These are phyloP conservation scores for Harpagifer antarcticus DNA, from an alignment of 2,797 vertebrate species.

Conservation along the genomic window DNA sequence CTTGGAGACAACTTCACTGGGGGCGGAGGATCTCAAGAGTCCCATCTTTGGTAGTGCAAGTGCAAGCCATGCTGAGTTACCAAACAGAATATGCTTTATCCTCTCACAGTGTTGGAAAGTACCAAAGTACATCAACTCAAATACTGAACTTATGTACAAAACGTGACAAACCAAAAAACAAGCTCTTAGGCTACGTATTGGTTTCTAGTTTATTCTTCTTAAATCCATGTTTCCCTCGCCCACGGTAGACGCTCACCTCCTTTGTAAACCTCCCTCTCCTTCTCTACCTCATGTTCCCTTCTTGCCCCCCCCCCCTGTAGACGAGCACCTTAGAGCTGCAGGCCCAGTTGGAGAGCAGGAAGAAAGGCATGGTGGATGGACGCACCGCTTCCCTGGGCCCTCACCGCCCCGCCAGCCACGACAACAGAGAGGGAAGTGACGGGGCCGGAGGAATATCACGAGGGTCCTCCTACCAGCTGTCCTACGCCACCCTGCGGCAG, in stretches of 20 bases:
- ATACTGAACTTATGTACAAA: too few species aligned
- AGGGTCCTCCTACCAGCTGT: conserved; percentile 80
- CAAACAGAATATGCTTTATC: too few species aligned
- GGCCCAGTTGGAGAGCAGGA: conserved; percentile 79
- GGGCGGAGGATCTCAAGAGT: too few species aligned
- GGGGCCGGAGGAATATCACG: conserved; percentile 62
- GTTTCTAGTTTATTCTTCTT: too few species aligned
- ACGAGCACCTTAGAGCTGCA: conserved; percentile 81
- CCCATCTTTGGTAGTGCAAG: too few species aligned
- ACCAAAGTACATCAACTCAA: too few species aligned
- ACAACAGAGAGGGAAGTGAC: conserved; percentile 70
- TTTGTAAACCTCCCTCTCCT: conserved; percentile 14
- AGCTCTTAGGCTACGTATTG: too few species aligned
- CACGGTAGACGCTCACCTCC: neutral
- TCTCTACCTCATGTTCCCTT: conserved; percentile 38
- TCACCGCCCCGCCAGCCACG: conserved; percentile 63
- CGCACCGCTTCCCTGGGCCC: conserved; percentile 79
- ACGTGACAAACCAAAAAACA: too few species aligned
- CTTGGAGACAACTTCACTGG: too few species aligned
- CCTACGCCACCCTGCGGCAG: conserved; percentile 87
- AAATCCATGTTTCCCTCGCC: too few species aligned
- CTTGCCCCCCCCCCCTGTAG: conserved; percentile 72
- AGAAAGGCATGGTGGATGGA: conserved; percentile 81
- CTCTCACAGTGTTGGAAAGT: too few species aligned
- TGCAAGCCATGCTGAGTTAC: too few species aligned